Conservation (phyloP, 2,113 vertebrate genomes). For the Elachura formosa region DNA sequence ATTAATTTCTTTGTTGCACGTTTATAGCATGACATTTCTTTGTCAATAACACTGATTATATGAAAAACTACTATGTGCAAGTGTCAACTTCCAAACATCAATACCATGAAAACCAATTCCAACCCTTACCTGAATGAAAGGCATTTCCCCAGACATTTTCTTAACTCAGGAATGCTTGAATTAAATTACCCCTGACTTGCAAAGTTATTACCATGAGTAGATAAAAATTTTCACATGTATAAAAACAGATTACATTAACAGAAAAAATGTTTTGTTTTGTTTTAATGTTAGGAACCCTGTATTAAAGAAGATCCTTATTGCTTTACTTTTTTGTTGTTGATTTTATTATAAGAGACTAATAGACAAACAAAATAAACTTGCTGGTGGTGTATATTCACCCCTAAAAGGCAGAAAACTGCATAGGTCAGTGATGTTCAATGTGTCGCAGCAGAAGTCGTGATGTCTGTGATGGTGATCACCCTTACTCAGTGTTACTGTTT, state of each 20-base stretch:
- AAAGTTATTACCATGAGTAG: not conserved
- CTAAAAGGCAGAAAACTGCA: not conserved
- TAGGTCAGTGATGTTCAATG: not conserved
- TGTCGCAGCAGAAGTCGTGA: rapidly evolving
- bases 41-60: not conserved
- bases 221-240: not conserved
- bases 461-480: not conserved
- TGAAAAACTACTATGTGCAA: not conserved
- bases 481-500: not conserved
- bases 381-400: not conserved
- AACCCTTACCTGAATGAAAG: not conserved
- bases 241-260: not conserved
- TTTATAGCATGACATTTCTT: not conserved
- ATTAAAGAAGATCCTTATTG: not conserved
- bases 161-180: not conserved
- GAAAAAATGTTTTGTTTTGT: not conserved
- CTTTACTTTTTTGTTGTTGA: not conserved
- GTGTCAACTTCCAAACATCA: not conserved
- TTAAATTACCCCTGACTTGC: not conserved
- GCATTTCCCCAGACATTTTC: not conserved
- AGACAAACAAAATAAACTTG: not conserved
- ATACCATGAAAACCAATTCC: not conserved
- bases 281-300: not conserved
- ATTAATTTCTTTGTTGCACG: not conserved
- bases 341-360: not conserved